Evolutionary conservation across 2,113 vertebrate genomes (phyloP), one percentile per base, ranked within the genome.

Genomic region (Anhinga rufa): DNA sequence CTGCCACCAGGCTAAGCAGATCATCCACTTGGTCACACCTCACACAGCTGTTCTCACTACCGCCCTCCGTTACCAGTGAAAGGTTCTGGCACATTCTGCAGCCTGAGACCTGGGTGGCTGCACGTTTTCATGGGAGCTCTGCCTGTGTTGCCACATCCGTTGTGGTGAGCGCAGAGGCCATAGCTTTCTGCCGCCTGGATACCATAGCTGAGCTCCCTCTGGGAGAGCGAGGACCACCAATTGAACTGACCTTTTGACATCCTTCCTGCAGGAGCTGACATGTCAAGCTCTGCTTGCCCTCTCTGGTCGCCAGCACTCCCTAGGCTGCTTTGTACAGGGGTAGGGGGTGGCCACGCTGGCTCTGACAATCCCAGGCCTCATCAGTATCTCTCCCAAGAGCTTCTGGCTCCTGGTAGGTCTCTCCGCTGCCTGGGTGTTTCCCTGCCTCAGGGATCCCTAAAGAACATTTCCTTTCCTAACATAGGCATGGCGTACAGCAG

Each of bases 261-360:
- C 26, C 26, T 46, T 46, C 20, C 26, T 16, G 3, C 13, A 4
- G 8, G 3, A 32, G 17, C n/a, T 61, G 38, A 40, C 0, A 1
- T 8, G 9, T 48, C 61, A 54, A 15, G 6, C 58, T 57, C 31
- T 17, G 58, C 24, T 60, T 36, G 58, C 22, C 55, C 32, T 6
- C 32, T 58, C 57, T 14, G 20, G 57, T 58, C 32, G 9, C 13
- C 16, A 10, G 22, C 7, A 21, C 58, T 25, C 58, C 31, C 38
- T 9, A 7, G 7, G 38, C 38, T 26, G 38, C 52, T 57, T 44
- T 18, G 19, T 16, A 40, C 5, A 24, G 51, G 51, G 8, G 36
- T 7, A 28, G 28, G 12, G 12, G 18, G 48, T 29, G 68, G 25
- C 26, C 1, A 5, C 4, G 4, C 29, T 19, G n/a, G 9, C 58